These are phyloP conservation scores for Xenopus petersii DNA, from an alignment of 2,797 vertebrate species.

Conservation along the genomic window DNA sequence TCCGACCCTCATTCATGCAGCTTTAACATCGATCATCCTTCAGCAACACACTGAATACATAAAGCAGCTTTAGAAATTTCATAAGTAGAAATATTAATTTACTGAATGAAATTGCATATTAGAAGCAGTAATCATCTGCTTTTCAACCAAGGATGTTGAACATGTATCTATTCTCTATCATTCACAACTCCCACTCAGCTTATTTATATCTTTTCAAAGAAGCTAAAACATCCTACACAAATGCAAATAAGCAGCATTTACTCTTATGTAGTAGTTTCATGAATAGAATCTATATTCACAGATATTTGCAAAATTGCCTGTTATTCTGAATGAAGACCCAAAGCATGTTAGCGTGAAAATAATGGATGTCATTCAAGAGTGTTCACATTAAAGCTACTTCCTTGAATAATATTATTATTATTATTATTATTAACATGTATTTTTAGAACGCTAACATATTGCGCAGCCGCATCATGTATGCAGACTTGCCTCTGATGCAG, in stretches of 20 bases:
- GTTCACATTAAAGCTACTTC: no score
- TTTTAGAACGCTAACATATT: no score
- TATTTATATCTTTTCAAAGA: conserved; percentile 21
- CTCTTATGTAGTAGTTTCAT: not conserved
- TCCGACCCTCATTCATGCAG: no score
- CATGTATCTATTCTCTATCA: conserved; percentile 28
- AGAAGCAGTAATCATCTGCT: conserved; percentile 19
- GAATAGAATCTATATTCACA: not conserved
- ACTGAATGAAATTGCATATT: conserved; percentile 9
- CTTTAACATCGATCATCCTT: no score
- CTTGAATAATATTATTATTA: no score
- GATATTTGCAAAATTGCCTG: not conserved
- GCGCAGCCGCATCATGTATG: no score
- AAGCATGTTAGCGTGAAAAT: not conserved
- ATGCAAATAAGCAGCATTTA: conserved; percentile 24
- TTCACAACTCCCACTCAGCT: conserved; percentile 24
- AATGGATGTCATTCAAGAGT: no score
- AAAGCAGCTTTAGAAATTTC: not conserved
- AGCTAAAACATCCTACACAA: conserved; percentile 15
- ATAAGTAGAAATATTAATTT: not conserved
- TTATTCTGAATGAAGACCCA: not conserved
- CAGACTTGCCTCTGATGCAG: no score
- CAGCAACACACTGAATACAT: not conserved
- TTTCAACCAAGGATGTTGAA: conserved; percentile 8
- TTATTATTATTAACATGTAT: no score